Base-by-base conservation (phyloP, 2,113 vertebrate genomes). In the Leuciscus idus region DNA sequence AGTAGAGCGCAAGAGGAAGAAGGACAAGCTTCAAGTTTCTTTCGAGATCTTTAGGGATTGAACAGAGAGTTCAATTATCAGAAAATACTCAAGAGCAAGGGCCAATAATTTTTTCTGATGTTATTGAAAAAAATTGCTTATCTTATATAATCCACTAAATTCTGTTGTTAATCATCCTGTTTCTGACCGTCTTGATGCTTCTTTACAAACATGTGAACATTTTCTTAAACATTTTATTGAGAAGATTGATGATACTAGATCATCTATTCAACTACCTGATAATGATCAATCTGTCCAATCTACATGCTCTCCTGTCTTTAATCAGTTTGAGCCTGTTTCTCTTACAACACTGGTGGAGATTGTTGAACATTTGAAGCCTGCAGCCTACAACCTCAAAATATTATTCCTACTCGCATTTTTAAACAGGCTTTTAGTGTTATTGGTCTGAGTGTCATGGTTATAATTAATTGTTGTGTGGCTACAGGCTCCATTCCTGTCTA, bases 311-410 rank as follows among this genome's bases (percentile, higher is more conserved):
- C 30, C 30, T 33, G 30, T 15, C 28, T 36, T 70, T 33, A 12
- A 70, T 19, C n/a, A 68, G 26, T 68, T 68, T 66, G 64, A 68
- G 28, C 64, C 64, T 70, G 28, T 70, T 70, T 70, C 30, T 19
- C 15, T 70, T 36, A 13, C 28, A 19, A 6, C 66, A 30, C 17
- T 70, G 28, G 17, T 11, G 30, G 30, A 36, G 30, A 36, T 70
- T 36, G 28, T 36, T 70, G 30, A 70, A 36, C 30, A 70, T 19
- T 19, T 70, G 66, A 70, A 19, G 28, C 66, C 66, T 70, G 6
- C 66, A 1, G 17, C 66, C 30, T 4, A 30, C 36, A 36, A 36
- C 66, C 30, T 19, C 28, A 70, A 70, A 12, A 70, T 70, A 70
- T 70, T 70, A 30, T 70, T 33, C 66, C 66, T 12, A 8, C 66